Percentiles rank a stretch among this genome's conserved stretches.
These are phyloP conservation scores for Alfaro cultratus DNA, from an alignment of 2,797 vertebrate genomes.

Conservation along the genomic window DNA sequence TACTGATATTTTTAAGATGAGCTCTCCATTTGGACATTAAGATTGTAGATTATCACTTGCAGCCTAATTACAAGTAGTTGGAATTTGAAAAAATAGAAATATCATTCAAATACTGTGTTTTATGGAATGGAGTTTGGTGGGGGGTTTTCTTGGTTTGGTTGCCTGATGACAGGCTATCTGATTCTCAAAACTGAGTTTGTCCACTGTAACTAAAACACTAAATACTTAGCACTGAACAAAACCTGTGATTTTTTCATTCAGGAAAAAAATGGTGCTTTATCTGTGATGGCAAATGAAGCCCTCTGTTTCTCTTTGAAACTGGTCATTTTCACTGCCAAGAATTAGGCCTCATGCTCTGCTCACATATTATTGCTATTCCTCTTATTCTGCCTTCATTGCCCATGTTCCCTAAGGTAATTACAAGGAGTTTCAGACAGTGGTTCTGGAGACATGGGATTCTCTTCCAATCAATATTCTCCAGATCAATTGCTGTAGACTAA, in stretches of 20 bases:
- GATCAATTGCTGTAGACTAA: conserved; percentile 72
- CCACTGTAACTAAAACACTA: not conserved
- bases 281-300: conserved; percentile 2
- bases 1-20: not conserved
- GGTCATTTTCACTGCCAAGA: conserved; percentile 11
- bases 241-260: not conserved
- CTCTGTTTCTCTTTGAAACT: conserved; percentile 11
- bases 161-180: not conserved
- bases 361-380: conserved; percentile 30
- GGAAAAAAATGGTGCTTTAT: not conserved
- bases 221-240: not conserved
- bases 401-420: conserved; percentile 71
- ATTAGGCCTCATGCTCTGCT: conserved; percentile 6
- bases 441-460: conserved; percentile 59
- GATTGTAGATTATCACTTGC: not conserved
- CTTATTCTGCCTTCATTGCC: conserved; percentile 32
- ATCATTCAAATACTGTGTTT: not conserved
- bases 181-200: not conserved
- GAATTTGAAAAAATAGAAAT: not conserved
- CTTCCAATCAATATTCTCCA: conserved; percentile 65
- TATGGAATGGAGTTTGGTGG: not conserved
- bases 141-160: not conserved
- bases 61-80: not conserved
- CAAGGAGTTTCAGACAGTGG: conserved; percentile 61
- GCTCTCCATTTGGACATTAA: not conserved